phyloP scores from a whole-genome alignment of 2,888 invertebrate genomes.

The Acleris emargana region DNA sequence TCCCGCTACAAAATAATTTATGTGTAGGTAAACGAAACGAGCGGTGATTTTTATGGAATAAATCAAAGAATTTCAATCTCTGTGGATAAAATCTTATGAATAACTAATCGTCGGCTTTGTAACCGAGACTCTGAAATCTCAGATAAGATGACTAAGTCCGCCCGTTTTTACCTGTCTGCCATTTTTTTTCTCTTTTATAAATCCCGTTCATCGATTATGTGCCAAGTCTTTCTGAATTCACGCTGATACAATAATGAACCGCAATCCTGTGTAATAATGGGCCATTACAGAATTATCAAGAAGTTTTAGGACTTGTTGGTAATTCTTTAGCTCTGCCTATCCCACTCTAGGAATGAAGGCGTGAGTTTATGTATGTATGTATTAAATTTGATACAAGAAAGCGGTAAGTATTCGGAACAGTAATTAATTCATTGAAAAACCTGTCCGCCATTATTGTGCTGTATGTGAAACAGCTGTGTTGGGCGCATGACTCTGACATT shows the following conservation, averaged over 20 bases:
- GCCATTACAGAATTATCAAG: no score
- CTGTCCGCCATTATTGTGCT: constrained; percentile 31
- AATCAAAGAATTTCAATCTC: not conserved
- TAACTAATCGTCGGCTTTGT: constrained; percentile 1
- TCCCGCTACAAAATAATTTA: not conserved
- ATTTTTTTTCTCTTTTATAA: not conserved
- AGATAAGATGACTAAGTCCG: constrained; percentile 5
- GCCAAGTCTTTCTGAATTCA: not conserved
- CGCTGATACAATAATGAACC: not conserved
- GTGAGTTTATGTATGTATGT: no score
- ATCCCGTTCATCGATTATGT: constrained; percentile 16
- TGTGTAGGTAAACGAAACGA: not conserved
- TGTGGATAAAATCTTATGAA: not conserved
- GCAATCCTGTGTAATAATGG: constrained; percentile 5
- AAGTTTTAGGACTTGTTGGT: no score
- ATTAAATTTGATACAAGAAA: constrained; percentile 9
- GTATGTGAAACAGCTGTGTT: constrained; percentile 65
- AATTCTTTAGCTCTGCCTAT: no score
- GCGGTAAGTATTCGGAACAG: constrained; percentile 3
- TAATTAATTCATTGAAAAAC: constrained; percentile 34
- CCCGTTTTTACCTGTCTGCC: constrained; percentile 10
- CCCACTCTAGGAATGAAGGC: no score
- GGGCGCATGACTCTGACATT: constrained; percentile 68
- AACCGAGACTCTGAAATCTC: constrained; percentile 1
- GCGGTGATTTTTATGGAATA: not conserved